Evolutionary conservation across 2,113 vertebrate species (phyloP), one percentile per base, ranked within the genome.

Genomic region (Sula dactylatra): DNA sequence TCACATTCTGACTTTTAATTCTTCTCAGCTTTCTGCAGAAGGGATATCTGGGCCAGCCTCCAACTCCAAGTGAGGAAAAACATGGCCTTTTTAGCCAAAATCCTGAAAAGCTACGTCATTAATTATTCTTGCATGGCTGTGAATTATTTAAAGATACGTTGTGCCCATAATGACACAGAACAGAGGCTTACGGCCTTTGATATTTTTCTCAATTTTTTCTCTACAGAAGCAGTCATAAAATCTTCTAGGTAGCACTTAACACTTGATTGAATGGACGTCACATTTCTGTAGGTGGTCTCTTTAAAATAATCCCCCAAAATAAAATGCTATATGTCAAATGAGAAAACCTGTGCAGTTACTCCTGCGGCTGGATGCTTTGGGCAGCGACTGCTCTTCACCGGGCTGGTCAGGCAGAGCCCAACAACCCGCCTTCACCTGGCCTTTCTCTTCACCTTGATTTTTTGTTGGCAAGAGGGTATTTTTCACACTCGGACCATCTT

Each of bases 311-410:
- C 44, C 29, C 66, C 16, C 31, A 36, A 31, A 34, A 25, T 34
- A 44, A 16, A 64, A 10, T 0, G 3, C 16, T 34, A 1, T 22
- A 3, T 7, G 32, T 25, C 24, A 10, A 15, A 36, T 1, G 32
- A 5, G 52, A 17, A 58, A 8, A 32, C 12, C 31, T 2, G 22
- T 22, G 38, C 36, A 7, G 36, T 1, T 22, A n/a, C 62, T 36
- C 21, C 12, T 38, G 50, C 50, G 16, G 31, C n/a, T 27, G 52
- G 56, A 7, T 6, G 40, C 9, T 34, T 17, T 11, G 25, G 49
- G 38, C 29, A 79, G 45, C 2, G 1, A 12, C 7, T 13, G 34
- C 45, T 13, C 2, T 13, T n/a, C 9, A 2, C 4, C 2, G 3
- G 38, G 19, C 66, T 27, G 55, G 11, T 7, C 36, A 8, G 17